Base-by-base conservation (phyloP, 2,797 vertebrate species). In the Neopelma chrysocephalum region DNA sequence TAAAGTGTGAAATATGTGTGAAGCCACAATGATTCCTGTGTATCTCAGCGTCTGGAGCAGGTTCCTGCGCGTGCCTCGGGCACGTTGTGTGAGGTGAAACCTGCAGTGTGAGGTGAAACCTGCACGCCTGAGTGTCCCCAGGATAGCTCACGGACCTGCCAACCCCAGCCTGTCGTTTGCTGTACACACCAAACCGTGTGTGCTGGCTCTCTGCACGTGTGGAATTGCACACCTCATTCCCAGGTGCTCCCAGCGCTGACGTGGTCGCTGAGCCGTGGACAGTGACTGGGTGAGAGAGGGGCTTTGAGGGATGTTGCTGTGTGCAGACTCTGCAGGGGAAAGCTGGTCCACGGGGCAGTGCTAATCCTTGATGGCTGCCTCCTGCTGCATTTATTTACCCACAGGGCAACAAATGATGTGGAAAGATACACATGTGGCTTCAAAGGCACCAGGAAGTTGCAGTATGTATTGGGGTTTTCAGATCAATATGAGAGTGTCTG, bases 201-300 rank as follows among this genome's bases (percentile, higher is more conserved):
- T 40, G 45, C 4, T 51, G 72, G 15, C 4, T 58, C 54, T 40
- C 10, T 42, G 69, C 66, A 11, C 34, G 0, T 0, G 20, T 45
- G 82, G 77, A 18, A 2, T 17, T 6, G 50, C 38, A 2, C 18
- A 7, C 7, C 32, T 36, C 2, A 0, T 32, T 20, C 3, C 20
- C 5, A 25, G 4, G 2, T 6, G 87, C 45, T 38, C 22, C 3
- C 54, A 12, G 75, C 0, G 0, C 3, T 17, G 58, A 5, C 17
- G 0, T 0, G 3, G 0, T 9, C 18, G 2, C 57, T 21, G 76
- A 65, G 1, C 40, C 71, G 0, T 0, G 1, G 0, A 0, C 56
- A 14, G 32, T 6, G 12, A 2, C n/a, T 19, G 4, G 1, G 22
- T 6, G 5, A 42, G 1, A 1, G 43, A 12, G 20, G 4, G 4